Base-by-base conservation (phyloP, 1,140 invertebrate species). In the Drosophila oshimai region DNA sequence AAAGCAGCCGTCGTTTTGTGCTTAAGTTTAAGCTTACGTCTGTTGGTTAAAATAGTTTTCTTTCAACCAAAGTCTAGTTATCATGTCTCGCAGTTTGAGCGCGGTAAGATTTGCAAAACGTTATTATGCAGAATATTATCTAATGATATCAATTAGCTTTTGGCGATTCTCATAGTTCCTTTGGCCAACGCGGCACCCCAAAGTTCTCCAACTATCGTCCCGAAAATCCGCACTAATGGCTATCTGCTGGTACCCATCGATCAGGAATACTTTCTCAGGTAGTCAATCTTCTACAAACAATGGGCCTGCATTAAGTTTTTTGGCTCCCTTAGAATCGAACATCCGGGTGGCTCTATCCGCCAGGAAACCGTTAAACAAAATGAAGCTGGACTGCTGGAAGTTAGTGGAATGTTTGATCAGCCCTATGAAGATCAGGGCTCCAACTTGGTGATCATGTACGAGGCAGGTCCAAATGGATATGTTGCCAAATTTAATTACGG, bases 201-300 rank as follows among this genome's bases (percentile, higher is more conserved):
- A 28, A 61, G 12, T 6, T 6, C 34, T 0, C 60, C 53, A 7
- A 73, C 47, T 1, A 18, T 79, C 4, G 75, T 74, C 10, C 75
- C 75, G 1, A 39, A 53, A 20, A 74, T 78, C 0, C 51, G 29
- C 28, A 60, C 26, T 5, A 78, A 68, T 47, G 75, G 69, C 28
- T 68, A 51, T 6, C 69, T 69, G 10, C 20, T 78, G 34, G 76
- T 62, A 2, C 75, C 75, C 0, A 37, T 36, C 0, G 29, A 74
- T 13, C 45, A 64, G 39, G 34, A 46, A 18, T 79, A 80, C 20
- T 51, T 17, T 10, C 54, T 79, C 28, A 80, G 70, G 75, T 79
- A 79, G 37, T 34, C 7, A 9, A 10, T 34, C 2, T 6, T 5
- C 15, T 0, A 15, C 6, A 7, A 7, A 12, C 6, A 6, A 4